These are phyloP conservation scores for Formica aserva DNA, from an alignment of 2,888 invertebrate species.

Conservation along the genomic window DNA sequence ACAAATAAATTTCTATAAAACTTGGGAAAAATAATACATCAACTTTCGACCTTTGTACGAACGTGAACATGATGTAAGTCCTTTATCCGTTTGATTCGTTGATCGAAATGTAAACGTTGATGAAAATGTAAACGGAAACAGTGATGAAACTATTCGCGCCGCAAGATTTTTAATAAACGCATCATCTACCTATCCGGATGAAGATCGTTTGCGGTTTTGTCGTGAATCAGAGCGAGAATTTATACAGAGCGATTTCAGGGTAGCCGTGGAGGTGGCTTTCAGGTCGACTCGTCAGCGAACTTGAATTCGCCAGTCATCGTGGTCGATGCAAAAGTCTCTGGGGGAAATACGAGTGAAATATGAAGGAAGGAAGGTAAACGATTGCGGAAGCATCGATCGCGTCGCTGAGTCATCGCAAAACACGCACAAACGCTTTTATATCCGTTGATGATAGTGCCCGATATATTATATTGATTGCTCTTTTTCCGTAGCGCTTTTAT, in stretches of 20 bases:
- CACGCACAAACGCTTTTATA: not conserved
- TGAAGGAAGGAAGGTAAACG: slow-evolving; percentile 47
- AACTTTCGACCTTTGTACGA: not conserved
- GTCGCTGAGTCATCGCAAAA: slow-evolving; percentile 35
- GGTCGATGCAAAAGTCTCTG: slow-evolving; percentile 23
- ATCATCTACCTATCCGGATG: slow-evolving; percentile 45
- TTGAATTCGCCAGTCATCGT: slow-evolving; percentile 50
- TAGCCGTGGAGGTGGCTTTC: slow-evolving; percentile 4
- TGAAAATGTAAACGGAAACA: slow-evolving; percentile 8
- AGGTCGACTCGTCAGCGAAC: slow-evolving; percentile 21
- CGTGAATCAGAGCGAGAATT: slow-evolving; percentile 33
- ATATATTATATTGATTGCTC: slow-evolving; percentile 1
- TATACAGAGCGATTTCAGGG: slow-evolving; percentile 6
- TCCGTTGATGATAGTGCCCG: not conserved
- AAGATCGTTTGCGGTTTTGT: slow-evolving; percentile 33
- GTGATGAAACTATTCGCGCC: slow-evolving; percentile 19
- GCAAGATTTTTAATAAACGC: slow-evolving; percentile 18
- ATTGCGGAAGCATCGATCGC: slow-evolving; percentile 54
- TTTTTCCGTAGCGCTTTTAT: slow-evolving; percentile 13
- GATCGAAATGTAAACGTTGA: not conserved
- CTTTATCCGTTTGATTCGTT: slow-evolving; percentile 3
- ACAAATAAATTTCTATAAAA: not conserved
- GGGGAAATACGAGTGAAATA: slow-evolving; percentile 52
- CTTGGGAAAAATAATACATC: not conserved
- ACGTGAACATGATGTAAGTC: not conserved